Base-by-base conservation (phyloP, 2,888 invertebrate species). In the Tiliacea citrago region DNA sequence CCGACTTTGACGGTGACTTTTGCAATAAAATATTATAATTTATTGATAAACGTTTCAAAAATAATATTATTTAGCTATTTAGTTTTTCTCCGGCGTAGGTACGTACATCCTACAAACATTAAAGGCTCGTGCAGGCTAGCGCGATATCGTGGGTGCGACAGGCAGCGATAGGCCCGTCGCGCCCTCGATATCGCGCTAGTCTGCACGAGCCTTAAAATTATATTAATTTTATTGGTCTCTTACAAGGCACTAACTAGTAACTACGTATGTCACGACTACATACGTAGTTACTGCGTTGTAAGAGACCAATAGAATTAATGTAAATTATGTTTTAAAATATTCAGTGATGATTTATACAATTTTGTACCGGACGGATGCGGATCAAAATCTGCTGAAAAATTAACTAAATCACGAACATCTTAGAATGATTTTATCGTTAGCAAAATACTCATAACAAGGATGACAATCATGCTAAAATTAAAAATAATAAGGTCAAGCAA, bases 321-420 rank as follows among this genome's bases (percentile, higher is more conserved):
- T 80, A 65, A 80, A 75, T 79, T 49, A 80, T 45, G 5, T 60
- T 51, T 79, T 80, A 68, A 80, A 63, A 68, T 65, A 65, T 79
- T 68, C 47, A 24, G 58, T 55, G 49, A 60, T 79, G 75, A 79
- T 79, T 79, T 75, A 74, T 42, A 58, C 21, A 62, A 51, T 68
- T 79, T 68, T 35, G 68, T 42, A 80, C 75, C 75, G 80, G 78
- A 80, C 75, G 79, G 74, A 79, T 80, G 75, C 68, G 18, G 68
- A 58, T 75, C 63, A 74, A 57, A 73, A 79, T 65, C 53, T 49
- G 18, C 49, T 68, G 58, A 80, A 79, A 35, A 75, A 75, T 55
- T 55, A 80, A 79, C 49, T 35, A 74, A 68, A 68, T 61, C 65
- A 45, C 24, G 2, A 60, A 73, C 21, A 60, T 80, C 81, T 80